These are phyloP conservation scores for Gambusia yucatana DNA, from an alignment of 2,797 vertebrate species.

Conservation along the genomic window DNA sequence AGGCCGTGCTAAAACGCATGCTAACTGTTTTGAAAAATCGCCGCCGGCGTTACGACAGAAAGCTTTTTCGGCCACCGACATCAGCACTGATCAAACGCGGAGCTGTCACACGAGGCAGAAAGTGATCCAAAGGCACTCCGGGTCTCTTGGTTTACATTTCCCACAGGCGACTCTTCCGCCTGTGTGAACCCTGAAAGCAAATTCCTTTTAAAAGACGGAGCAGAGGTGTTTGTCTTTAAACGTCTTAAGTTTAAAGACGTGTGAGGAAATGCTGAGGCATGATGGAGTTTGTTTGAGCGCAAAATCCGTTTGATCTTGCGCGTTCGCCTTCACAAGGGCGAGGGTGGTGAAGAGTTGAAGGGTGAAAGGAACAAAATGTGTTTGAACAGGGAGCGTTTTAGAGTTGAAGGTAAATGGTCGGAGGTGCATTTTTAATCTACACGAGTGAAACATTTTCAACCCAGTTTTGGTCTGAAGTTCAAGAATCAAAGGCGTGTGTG, in stretches of 20 bases:
- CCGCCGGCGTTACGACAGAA: constrained; percentile 16
- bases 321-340: not conserved
- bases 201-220: constrained; percentile 19
- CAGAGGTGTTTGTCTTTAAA: constrained; percentile 16
- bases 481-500: not conserved
- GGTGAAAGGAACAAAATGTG: not conserved
- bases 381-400: not conserved
- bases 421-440: not conserved
- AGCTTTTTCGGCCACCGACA: constrained; percentile 42
- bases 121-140: constrained; percentile 44
- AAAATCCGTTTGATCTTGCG: constrained; percentile 9
- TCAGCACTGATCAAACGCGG: constrained; percentile 45
- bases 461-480: too few species aligned
- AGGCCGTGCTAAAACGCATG: constrained; percentile 17
- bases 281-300: not conserved
- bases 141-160: constrained; percentile 30
- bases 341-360: not conserved
- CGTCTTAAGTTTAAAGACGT: not conserved
- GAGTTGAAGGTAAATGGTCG: not conserved
- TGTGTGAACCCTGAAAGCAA: constrained; percentile 50
- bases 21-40: constrained; percentile 23
- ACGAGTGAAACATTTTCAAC: too few species aligned
- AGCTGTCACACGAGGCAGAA: constrained; percentile 29
- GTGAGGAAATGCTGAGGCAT: not conserved
- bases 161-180: constrained; percentile 14